phyloP scores from a whole-genome alignment of 2,888 invertebrate genomes.

The Seladonia tumulorum region DNA sequence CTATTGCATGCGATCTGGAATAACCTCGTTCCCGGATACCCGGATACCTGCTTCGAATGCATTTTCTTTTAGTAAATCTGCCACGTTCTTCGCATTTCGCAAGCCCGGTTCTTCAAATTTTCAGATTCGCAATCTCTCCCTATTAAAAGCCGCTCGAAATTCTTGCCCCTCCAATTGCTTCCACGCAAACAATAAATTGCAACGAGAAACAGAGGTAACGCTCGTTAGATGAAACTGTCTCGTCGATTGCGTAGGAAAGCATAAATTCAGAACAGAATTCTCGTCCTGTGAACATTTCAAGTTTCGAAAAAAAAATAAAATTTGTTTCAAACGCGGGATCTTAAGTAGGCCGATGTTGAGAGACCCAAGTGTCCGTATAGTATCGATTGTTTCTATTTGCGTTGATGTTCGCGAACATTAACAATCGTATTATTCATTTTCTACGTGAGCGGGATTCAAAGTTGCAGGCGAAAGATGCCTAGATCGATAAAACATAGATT shows the following conservation, averaged over 20 bases:
- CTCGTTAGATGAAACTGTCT: background rate
- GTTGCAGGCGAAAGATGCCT: background rate
- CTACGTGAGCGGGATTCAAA: background rate
- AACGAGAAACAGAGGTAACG: background rate
- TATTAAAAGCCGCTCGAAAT: background rate
- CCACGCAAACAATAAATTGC: background rate
- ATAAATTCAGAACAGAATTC: background rate
- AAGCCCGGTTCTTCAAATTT: conserved; percentile 5
- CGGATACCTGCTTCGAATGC: conserved; percentile 31
- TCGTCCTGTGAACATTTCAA: background rate
- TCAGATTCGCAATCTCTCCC: background rate
- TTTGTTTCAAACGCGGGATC: background rate
- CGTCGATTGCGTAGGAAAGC: background rate
- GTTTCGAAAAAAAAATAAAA: background rate
- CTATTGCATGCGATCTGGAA: conserved; percentile 51
- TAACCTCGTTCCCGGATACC: conserved; percentile 39
- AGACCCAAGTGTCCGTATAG: background rate
- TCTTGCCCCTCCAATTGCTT: background rate
- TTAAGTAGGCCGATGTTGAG: background rate
- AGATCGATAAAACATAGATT: conserved; percentile 7
- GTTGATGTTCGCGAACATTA: conserved; percentile 1
- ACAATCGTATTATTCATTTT: background rate
- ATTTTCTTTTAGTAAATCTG: conserved; percentile 40
- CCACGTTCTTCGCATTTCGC: conserved; percentile 32
- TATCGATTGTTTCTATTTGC: conserved; percentile 8